phyloP scores from a whole-genome alignment of 1,140 invertebrate genomes.

The Drosophila serrata region DNA sequence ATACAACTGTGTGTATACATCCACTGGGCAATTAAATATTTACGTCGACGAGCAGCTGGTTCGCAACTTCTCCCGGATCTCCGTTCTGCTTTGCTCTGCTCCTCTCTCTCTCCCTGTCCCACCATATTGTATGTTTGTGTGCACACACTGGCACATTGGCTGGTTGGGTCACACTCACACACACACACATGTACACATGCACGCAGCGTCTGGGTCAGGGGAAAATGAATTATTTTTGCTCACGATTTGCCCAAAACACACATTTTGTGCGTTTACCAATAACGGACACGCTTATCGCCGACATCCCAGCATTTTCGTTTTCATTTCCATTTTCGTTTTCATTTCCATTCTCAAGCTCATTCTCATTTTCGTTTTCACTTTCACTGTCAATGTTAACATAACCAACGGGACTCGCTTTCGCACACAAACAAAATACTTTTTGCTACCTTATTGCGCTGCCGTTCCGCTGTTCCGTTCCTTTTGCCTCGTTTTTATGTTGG shows the following conservation, averaged over 20 bases:
- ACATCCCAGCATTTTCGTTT: constrained; percentile 17
- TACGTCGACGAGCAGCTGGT: constrained; percentile 49
- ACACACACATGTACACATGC: constrained; percentile 8
- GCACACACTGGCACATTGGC: constrained; percentile 15
- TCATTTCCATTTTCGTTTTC: constrained; percentile 3
- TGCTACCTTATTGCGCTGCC: constrained; percentile 52
- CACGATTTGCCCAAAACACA: constrained; percentile 26
- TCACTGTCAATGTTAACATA: constrained; percentile 55
- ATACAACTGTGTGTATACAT: constrained; percentile 34
- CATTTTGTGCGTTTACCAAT: constrained; percentile 27
- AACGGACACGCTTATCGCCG: constrained; percentile 12
- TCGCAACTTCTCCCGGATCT: constrained; percentile 48
- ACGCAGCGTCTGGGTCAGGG: constrained; percentile 38
- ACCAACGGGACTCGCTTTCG: constrained; percentile 42
- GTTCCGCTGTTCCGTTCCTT: constrained; percentile 28
- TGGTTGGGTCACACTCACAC: constrained; percentile 5
- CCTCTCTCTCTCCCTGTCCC: constrained; percentile 4
- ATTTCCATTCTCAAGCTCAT: constrained; percentile 19
- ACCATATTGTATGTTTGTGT: constrained; percentile 43
- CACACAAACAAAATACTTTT: constrained; percentile 53
- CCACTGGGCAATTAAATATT: constrained; percentile 42
- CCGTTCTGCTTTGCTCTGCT: constrained; percentile 12
- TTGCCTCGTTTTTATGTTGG: constrained; percentile 11
- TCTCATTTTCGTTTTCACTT: constrained; percentile 31
- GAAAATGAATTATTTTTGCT: constrained; percentile 44